phyloP scores from a whole-genome alignment of 2,888 invertebrate genomes.

The Schizaphis graminum region DNA sequence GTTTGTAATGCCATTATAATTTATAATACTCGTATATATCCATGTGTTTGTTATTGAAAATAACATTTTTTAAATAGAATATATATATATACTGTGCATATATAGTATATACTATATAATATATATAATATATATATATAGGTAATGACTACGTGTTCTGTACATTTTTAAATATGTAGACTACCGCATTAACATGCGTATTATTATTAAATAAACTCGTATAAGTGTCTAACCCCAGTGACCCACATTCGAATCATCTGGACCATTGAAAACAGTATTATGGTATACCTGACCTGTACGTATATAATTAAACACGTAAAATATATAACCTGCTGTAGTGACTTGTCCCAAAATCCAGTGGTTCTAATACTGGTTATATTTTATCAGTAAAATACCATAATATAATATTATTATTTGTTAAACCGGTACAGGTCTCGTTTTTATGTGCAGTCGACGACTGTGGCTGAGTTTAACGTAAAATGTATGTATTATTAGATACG shows the following conservation, averaged over 20 bases:
- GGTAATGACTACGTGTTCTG: not conserved
- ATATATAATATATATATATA: not conserved
- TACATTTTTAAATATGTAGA: not conserved
- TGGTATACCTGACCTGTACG: not conserved
- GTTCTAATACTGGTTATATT: conserved; percentile 7
- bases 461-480: not conserved
- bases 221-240: conserved; percentile 35
- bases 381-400: not conserved
- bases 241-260: conserved; percentile 54
- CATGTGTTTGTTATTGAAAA: not conserved
- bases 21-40: not conserved
- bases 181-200: conserved; percentile 4
- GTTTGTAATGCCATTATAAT: not conserved
- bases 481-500: not conserved
- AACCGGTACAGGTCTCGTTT: not conserved
- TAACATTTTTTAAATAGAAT: not conserved
- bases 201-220: not conserved
- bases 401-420: not conserved
- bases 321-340: not conserved
- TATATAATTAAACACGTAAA: not conserved
- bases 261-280: conserved; percentile 42
- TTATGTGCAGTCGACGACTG: not conserved
- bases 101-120: no score
- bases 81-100: not conserved
- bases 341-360: conserved; percentile 50